A percentile compares a stretch with the other conserved stretches of the same genome.
phyloP scores from a whole-genome alignment of 2,797 vertebrate species.

The Sebastes diploproa region DNA sequence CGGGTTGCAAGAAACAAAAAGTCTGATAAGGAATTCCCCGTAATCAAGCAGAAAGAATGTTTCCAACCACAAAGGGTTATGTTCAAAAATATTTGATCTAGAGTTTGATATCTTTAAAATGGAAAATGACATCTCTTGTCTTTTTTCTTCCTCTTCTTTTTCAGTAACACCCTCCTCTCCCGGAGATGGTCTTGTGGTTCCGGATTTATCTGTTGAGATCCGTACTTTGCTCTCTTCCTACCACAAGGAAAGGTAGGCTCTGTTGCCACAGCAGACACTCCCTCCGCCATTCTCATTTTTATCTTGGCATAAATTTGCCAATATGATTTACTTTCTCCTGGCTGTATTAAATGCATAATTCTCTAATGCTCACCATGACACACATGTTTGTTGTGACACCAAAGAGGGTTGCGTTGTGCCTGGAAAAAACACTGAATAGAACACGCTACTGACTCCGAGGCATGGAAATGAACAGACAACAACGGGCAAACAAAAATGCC shows the following conservation, averaged over 20 bases:
- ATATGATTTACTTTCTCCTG: neutral
- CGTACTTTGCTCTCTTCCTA: slow-evolving; percentile 58
- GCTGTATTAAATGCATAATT: neutral
- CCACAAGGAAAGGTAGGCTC: slow-evolving; percentile 63
- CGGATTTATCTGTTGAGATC: slow-evolving; percentile 61
- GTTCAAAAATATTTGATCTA: neutral
- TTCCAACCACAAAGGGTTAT: neutral
- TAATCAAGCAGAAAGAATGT: neutral
- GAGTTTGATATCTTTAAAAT: neutral
- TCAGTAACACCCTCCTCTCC: slow-evolving; percentile 52
- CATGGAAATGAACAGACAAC: neutral
- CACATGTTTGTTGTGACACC: neutral
- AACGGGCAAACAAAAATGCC: neutral
- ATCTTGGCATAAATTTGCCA: neutral
- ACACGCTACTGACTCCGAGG: neutral
- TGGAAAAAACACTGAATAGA: neutral
- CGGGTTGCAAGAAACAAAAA: neutral
- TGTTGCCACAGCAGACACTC: neutral
- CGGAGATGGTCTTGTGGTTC: slow-evolving; percentile 17
- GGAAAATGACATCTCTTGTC: neutral
- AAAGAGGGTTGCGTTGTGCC: neutral
- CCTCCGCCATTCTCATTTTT: neutral
- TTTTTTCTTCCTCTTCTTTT: neutral
- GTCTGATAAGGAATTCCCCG: neutral
- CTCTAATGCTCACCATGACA: neutral